Conservation (phyloP, 2,113 vertebrate genomes). For the Sus scrofa region DNA sequence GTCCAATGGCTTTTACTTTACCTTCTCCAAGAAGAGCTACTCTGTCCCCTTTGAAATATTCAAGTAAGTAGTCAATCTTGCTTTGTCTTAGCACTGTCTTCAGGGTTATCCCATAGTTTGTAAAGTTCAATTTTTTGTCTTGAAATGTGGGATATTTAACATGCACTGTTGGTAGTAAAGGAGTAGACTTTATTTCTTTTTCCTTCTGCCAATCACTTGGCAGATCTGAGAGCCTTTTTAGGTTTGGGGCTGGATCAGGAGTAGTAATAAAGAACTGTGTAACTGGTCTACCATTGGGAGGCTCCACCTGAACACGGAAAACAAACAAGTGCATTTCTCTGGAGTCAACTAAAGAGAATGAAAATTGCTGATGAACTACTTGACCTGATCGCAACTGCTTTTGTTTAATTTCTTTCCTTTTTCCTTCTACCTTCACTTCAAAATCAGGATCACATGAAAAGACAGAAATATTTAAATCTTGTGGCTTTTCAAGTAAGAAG, state of each 20-base stretch:
- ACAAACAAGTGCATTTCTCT: slow-evolving; percentile 91
- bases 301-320: slow-evolving; percentile 89
- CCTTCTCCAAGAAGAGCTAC: slow-evolving; percentile 94
- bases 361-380: slow-evolving; percentile 88
- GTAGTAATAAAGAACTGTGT: slow-evolving; percentile 90
- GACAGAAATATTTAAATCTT: slow-evolving; percentile 90
- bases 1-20: slow-evolving; percentile 94
- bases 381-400: slow-evolving; percentile 91
- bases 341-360: slow-evolving; percentile 88
- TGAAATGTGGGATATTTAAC: slow-evolving; percentile 91
- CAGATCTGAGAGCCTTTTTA: slow-evolving; percentile 86
- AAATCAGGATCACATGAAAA: slow-evolving; percentile 89
- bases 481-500: slow-evolving; percentile 89
- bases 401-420: slow-evolving; percentile 91
- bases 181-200: slow-evolving; percentile 85
- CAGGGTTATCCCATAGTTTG: slow-evolving; percentile 92
- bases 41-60: slow-evolving; percentile 98
- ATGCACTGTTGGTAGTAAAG: slow-evolving; percentile 87
- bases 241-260: slow-evolving; percentile 91
- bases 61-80: slow-evolving; percentile 95
- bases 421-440: slow-evolving; percentile 90
- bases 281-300: slow-evolving; percentile 82
- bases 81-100: slow-evolving; percentile 95
- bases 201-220: slow-evolving; percentile 83
- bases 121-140: slow-evolving; percentile 89